These are phyloP conservation scores for Cordilura impudica DNA, from an alignment of 2,888 invertebrate species.

Conservation along the genomic window DNA sequence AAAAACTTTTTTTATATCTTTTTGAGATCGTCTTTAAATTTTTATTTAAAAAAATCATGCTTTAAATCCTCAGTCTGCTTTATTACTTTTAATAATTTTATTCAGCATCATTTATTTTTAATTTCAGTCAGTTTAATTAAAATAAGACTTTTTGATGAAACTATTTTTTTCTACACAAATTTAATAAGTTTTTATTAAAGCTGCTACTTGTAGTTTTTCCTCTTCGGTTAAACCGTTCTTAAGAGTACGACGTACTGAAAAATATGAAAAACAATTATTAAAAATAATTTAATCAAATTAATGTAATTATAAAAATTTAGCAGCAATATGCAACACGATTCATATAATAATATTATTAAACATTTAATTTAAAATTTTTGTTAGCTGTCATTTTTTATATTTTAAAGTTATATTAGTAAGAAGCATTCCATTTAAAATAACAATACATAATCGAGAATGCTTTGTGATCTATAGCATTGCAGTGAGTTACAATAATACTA, in stretches of 20 bases:
- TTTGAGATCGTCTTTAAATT: conserved; percentile 57
- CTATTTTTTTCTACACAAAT: conserved; percentile 47
- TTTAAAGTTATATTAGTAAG: no score
- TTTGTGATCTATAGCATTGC: no score
- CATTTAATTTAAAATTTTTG: no score
- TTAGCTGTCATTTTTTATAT: no score
- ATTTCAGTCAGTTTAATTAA: conserved; percentile 33
- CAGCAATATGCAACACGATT: neutral
- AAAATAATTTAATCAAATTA: neutral
- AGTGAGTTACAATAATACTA: no score
- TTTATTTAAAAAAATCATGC: conserved; percentile 30
- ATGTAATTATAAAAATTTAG: neutral
- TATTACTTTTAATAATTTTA: conserved; percentile 17
- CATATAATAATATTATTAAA: no score
- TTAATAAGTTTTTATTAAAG: conserved; percentile 86
- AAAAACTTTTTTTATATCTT: conserved; percentile 14
- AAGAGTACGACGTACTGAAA: conserved; percentile 87
- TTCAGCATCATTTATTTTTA: conserved; percentile 20
- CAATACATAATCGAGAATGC: no score
- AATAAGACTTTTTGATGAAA: neutral
- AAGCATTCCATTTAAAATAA: no score
- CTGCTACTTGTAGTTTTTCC: conserved; percentile 87
- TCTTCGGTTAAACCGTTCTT: conserved; percentile 89
- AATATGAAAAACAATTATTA: neutral
- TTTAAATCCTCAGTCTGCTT: conserved; percentile 47